Evolutionary conservation across 92 coral and sea anemone genomes (phyloP), one percentile per base, ranked within the genome.

Genomic region (Porites evermanni): DNA sequence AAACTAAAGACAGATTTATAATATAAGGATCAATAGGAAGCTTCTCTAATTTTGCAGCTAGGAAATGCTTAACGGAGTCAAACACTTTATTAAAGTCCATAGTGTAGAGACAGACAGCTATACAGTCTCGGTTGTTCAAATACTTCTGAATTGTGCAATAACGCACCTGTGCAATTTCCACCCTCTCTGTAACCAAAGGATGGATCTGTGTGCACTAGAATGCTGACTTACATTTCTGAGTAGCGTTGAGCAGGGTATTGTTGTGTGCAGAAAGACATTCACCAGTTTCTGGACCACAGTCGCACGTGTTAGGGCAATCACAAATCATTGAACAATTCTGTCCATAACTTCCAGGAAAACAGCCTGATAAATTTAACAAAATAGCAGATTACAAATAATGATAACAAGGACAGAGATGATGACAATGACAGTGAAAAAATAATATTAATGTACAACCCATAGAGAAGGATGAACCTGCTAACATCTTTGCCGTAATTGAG

Each of bases 291-390:
- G 92, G 77, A 80, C 86, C 83, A 86, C 98, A 95, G 78, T 74
- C 71, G 68, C 98, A 95, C 2, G 91, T 84, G n/a, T 74, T 72
- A 64, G 13, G 12, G 61, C 98, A 95, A 77, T 86, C 89, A 68
- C 98, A 95, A 16, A 74, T 26, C 72, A 85, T 65, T 32, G 60
- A 19, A 86, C 98, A 95, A 64, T 84, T 76, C 64, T 68, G 80
- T 12, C 98, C 98, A 86, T 74, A 93, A 51, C 85, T 93, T 2
- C 98, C 98, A 54, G 90, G 98, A 9, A 88, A 90, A 69, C 97
- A 94, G 17, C 70, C 97, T 94, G 79, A 58, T 17, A 64, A 74
- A 12, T 7, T 12, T 76, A 23, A 11, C 67, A 79, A 63, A 23
- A 7, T 65, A 3, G 6, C 47, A 38, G 5, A 8, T 56, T 64